phyloP scores from a whole-genome alignment of 2,113 vertebrate genomes.

The Oplegnathus fasciatus region DNA sequence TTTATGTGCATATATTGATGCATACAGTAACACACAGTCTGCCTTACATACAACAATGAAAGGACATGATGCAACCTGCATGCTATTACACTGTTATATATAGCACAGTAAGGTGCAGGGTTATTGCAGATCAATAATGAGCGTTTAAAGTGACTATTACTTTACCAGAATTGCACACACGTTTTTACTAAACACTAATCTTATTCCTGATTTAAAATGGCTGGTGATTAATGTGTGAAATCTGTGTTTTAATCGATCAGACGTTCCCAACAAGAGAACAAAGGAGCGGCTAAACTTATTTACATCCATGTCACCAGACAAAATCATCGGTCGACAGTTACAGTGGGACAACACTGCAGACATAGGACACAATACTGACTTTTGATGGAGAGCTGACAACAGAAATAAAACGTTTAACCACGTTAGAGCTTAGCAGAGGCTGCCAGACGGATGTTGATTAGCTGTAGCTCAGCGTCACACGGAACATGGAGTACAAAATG shows the following conservation, averaged over 20 bases:
- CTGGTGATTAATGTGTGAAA: neutral
- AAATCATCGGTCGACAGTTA: neutral
- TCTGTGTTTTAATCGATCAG: slow-evolving; percentile 9
- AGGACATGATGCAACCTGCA: too few relatives aligned
- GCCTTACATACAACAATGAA: neutral
- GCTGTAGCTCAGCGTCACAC: slow-evolving; percentile 34
- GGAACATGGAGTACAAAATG: slow-evolving; percentile 47
- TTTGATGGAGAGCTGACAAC: neutral
- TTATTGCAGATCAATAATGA: neutral
- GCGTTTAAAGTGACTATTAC: too few relatives aligned
- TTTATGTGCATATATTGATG: neutral
- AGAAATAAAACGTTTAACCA: slow-evolving; percentile 1
- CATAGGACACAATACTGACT: neutral
- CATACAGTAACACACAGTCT: neutral
- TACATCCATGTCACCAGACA: neutral
- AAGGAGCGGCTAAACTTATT: slow-evolving; percentile 1
- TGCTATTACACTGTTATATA: neutral
- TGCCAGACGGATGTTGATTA: slow-evolving; percentile 59
- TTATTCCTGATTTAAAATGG: neutral
- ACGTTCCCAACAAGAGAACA: slow-evolving; percentile 28
- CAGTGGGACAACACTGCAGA: neutral
- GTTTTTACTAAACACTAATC: neutral
- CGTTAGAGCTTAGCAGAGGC: slow-evolving; percentile 3
- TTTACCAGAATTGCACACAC: neutral
- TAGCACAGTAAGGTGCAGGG: neutral